These are phyloP conservation scores for Brachyrhaphis roseni DNA, from an alignment of 2,797 vertebrate species.

Conservation along the genomic window DNA sequence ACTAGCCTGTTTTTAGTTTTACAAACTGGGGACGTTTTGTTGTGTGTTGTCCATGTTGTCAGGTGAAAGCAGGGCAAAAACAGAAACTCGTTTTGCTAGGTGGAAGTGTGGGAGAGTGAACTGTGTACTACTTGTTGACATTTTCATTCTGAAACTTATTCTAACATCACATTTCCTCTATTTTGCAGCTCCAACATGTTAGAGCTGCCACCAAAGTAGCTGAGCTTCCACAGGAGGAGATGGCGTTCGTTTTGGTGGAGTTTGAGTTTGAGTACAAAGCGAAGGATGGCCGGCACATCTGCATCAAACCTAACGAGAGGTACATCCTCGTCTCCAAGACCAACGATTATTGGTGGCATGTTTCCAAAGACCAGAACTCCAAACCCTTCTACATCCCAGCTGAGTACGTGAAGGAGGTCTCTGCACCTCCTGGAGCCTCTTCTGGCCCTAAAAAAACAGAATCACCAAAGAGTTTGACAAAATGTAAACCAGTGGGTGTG, in stretches of 20 bases:
- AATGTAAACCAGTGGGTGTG: constrained; percentile 9
- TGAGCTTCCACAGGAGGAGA: constrained; percentile 19
- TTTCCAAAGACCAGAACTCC: constrained; percentile 83
- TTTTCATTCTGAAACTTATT: constrained; percentile 3
- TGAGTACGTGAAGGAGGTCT: constrained; percentile 88
- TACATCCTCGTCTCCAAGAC: constrained; percentile 92
- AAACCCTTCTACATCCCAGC: constrained; percentile 92
- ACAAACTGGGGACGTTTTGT: background rate
- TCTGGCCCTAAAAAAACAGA: background rate
- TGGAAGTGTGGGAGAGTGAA: constrained; percentile 3
- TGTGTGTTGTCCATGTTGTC: background rate
- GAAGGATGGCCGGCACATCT: constrained; percentile 86
- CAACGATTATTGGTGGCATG: constrained; percentile 96
- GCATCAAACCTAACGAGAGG: constrained; percentile 89
- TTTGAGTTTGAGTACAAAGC: constrained; percentile 89
- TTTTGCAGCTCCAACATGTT: constrained; percentile 65
- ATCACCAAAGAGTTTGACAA: background rate
- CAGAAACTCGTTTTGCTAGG: background rate
- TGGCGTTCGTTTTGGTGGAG: constrained; percentile 82
- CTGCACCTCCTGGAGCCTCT: background rate
- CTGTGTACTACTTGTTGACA: background rate
- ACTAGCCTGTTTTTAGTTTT: background rate
- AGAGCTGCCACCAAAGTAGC: background rate
- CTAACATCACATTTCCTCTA: constrained; percentile 33
- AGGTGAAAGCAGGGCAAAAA: background rate